Conservation (phyloP, 2,113 vertebrate genomes). For the Camelus dromedarius region DNA sequence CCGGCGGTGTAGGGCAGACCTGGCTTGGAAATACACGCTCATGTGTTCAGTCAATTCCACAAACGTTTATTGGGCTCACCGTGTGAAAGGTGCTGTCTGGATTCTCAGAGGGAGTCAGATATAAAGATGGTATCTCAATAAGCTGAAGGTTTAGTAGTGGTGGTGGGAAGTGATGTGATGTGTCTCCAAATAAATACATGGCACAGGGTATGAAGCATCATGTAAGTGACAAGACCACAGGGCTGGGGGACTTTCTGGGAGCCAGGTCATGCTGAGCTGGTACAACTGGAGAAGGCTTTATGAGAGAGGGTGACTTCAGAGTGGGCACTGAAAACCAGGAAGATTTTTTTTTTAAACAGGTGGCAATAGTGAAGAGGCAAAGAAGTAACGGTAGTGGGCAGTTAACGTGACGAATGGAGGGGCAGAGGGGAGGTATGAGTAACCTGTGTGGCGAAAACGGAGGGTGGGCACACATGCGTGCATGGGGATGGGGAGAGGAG, state of each 20-base stretch:
- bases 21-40: neutral
- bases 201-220: neutral
- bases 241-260: neutral
- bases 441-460: neutral
- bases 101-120: neutral
- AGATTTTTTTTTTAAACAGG: neutral
- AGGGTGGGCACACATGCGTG: neutral
- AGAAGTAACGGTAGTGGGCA: neutral
- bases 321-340: neutral
- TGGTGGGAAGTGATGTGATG: neutral
- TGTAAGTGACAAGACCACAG: fast-evolving
- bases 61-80: neutral
- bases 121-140: neutral
- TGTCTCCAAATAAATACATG: neutral
- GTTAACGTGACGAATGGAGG: neutral
- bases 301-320: neutral
- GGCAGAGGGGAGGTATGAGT: neutral
- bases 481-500: neutral
- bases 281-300: neutral
- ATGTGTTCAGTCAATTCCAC: neutral
- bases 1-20: neutral
- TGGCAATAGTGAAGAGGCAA: neutral
- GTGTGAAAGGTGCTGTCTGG: neutral
- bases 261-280: neutral
- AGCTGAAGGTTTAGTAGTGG: neutral